Evolutionary conservation across 2,113 vertebrate species (phyloP).

Genomic region (Psilopsiagon aymara): DNA sequence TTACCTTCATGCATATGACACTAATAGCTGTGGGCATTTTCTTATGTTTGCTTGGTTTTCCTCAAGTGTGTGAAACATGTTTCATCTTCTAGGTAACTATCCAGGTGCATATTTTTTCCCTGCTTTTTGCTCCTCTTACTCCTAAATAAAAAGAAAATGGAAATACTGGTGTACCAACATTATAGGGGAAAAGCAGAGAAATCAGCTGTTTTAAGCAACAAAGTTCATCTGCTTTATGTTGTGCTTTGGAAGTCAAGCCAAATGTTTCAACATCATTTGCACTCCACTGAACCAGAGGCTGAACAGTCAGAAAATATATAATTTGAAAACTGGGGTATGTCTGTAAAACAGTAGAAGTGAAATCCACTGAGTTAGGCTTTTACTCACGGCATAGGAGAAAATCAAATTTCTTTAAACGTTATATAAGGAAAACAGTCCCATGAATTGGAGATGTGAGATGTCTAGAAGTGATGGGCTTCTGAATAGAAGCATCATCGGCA

Average conservation of each 20-base stretch:
- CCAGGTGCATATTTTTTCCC: background rate
- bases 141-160: background rate
- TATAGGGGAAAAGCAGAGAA: background rate
- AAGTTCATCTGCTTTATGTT: background rate
- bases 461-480: background rate
- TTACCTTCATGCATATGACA: background rate
- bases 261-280: background rate
- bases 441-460: background rate
- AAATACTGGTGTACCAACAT: background rate
- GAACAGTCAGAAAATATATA: background rate
- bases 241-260: background rate
- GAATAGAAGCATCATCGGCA: background rate
- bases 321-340: background rate
- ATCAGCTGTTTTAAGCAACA: background rate
- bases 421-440: background rate
- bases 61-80: background rate
- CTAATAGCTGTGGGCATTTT: background rate
- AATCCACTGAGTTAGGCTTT: background rate
- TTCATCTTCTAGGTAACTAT: background rate
- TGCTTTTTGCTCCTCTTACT: background rate
- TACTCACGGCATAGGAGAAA: background rate
- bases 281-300: background rate
- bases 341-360: background rate
- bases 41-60: background rate
- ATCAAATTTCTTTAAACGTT: background rate